Evolutionary conservation across 2,888 invertebrate species (phyloP).

Genomic region (Callyntrura sp.): DNA sequence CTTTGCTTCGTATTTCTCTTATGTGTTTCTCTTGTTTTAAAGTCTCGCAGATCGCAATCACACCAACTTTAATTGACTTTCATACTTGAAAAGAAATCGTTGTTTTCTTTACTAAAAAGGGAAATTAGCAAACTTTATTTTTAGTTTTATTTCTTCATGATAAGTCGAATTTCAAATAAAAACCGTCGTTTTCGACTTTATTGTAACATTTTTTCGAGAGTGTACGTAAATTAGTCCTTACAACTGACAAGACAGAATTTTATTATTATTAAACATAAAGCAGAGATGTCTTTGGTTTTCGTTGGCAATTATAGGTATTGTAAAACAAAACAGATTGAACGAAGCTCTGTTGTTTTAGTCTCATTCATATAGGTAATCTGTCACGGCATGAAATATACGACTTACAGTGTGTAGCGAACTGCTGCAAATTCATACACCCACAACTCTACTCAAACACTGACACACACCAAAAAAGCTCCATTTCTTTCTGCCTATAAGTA

Average conservation of each 20-base stretch:
- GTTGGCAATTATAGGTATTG: not conserved
- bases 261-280: not conserved
- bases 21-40: not conserved
- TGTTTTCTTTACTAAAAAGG: conserved; percentile 36
- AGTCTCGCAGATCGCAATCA: not conserved
- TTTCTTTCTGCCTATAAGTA: too few species aligned
- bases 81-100: conserved; percentile 17
- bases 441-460: too few species aligned
- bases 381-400: too few species aligned
- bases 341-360: not conserved
- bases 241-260: not conserved
- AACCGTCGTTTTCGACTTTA: not conserved
- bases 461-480: too few species aligned
- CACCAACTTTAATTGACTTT: conserved; percentile 15
- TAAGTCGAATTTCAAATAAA: not conserved
- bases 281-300: conserved; percentile 17
- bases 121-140: conserved; percentile 34
- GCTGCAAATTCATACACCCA: too few species aligned
- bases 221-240: not conserved
- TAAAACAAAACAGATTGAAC: conserved; percentile 5
- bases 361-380: not conserved
- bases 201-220: conserved; percentile 1
- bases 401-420: too few species aligned
- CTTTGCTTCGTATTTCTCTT: not conserved
- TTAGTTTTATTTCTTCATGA: not conserved